Evolutionary conservation across 2,797 vertebrate species (phyloP), one percentile per base, ranked within the genome.

Genomic region (Parauchenoglanis punctatus): DNA sequence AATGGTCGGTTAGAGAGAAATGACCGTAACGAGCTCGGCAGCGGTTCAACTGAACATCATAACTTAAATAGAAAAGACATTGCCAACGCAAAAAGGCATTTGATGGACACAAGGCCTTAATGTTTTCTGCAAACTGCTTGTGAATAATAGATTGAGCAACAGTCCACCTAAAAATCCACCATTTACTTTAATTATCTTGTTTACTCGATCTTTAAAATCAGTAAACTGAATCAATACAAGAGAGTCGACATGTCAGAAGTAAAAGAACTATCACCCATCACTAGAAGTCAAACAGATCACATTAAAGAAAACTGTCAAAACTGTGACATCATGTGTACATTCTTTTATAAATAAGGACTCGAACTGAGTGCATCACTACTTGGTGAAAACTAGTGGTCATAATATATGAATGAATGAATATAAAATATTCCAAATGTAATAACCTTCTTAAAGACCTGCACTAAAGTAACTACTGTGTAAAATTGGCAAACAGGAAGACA

Each of bases 401-500:
- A 31, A 31, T 31, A 31, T 31, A 31, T 31, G 31, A 31, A 31
- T 31, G 31, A 31, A 31, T 31, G 31, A 31, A 31, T 31, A 31
- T 31, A 31, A 77, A 49, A 49, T 1, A 46, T 49, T 58, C 25
- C 28, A 59, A 35, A 63, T 8, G 18, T n/a, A 61, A 58, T 58
- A 4, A 81, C 20, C 7, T 44, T 44, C 3, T 8, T 63, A 49
- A 81, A 52, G 44, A 67, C 15, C 59, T 28, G 25, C 44, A 58
- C 5, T 49, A 35, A 68, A 83, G n/a, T 56, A 70, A 68, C 10
- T 10, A 3, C 63, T 40, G 49, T 35, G 63, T 35, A 65, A n/a
- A 44, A 20, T 44, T 86, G 72, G 35, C 83, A 88, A 46, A 70
- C 7, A 88, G 52, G 46, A 89, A 76, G 80, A 86, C 81, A 82